These are phyloP conservation scores for Trichogramma evanescens DNA, from an alignment of 2,888 invertebrate species.

Conservation along the genomic window DNA sequence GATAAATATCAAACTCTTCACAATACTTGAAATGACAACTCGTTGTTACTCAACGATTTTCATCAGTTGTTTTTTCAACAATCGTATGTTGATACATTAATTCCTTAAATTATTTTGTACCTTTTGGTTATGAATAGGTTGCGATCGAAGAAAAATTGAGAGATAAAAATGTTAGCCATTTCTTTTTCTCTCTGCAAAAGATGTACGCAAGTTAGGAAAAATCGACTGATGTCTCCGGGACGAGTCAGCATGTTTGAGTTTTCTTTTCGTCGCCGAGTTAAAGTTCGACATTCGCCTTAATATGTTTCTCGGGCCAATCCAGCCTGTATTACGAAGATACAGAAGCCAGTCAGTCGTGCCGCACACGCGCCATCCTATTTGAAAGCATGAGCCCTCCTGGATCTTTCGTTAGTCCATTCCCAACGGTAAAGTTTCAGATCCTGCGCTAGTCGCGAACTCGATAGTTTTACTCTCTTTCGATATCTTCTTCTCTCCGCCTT, in stretches of 20 bases:
- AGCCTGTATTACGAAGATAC: slow-evolving; percentile 2
- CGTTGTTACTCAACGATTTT: too few relatives aligned
- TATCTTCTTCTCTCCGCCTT: not conserved
- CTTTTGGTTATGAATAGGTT: too few relatives aligned
- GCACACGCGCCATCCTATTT: slow-evolving; percentile 7
- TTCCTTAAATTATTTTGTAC: too few relatives aligned
- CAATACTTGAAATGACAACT: too few relatives aligned
- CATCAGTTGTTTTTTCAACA: too few relatives aligned
- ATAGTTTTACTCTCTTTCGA: too few relatives aligned
- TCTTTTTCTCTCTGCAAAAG: too few relatives aligned
- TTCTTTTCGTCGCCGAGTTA: not conserved
- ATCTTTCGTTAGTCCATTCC: slow-evolving; percentile 1
- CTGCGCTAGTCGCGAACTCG: not conserved
- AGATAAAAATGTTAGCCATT: too few relatives aligned
- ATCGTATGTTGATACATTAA: too few relatives aligned
- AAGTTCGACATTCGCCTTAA: slow-evolving; percentile 3
- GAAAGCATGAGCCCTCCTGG: not conserved
- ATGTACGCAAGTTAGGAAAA: not conserved
- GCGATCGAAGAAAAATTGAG: too few relatives aligned
- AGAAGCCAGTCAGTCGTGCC: not conserved
- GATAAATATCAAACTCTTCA: too few relatives aligned
- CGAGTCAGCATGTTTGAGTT: not conserved
- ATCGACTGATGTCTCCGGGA: not conserved
- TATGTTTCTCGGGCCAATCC: slow-evolving; percentile 11
- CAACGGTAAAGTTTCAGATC: slow-evolving; percentile 8